Evolutionary conservation across 2,797 vertebrate genomes (phyloP).

Genomic region (Botia almorhae): DNA sequence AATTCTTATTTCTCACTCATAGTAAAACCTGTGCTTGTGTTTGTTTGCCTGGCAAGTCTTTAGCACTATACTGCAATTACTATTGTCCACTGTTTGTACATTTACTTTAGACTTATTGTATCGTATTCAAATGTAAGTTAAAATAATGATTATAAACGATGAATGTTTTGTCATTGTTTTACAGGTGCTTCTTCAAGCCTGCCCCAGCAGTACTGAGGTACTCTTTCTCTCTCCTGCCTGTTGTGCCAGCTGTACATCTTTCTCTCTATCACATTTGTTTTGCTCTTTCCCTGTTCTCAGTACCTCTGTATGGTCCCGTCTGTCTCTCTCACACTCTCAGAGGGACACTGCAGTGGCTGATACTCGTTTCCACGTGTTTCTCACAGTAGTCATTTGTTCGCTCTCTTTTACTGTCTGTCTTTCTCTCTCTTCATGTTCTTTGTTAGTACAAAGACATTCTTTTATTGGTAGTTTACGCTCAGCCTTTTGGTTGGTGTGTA

Average conservation of each 20-base stretch:
- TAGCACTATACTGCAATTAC: background rate
- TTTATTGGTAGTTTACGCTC: conserved; percentile 28
- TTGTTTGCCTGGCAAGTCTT: background rate
- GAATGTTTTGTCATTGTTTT: background rate
- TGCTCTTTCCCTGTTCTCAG: too few species aligned
- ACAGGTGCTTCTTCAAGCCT: conserved; percentile 73
- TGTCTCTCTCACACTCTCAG: conserved; percentile 21
- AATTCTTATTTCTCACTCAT: background rate
- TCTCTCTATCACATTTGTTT: conserved; percentile 7
- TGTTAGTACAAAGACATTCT: conserved; percentile 41
- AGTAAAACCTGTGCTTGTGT: conserved; percentile 8
- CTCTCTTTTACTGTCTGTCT: background rate
- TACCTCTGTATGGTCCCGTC: background rate
- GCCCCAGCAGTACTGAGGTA: conserved; percentile 73
- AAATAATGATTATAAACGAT: background rate
- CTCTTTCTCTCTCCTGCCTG: background rate
- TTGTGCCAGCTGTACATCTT: background rate
- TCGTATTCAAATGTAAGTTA: background rate
- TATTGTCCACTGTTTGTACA: background rate
- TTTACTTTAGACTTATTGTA: background rate
- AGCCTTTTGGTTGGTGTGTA: conserved; percentile 2
- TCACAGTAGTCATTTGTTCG: conserved; percentile 41
- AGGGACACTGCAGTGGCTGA: conserved; percentile 52
- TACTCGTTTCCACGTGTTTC: conserved; percentile 39
- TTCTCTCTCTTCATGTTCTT: background rate